These are phyloP conservation scores for Drosophila baimaii DNA, from an alignment of 1,140 invertebrate species.

Conservation along the genomic window DNA sequence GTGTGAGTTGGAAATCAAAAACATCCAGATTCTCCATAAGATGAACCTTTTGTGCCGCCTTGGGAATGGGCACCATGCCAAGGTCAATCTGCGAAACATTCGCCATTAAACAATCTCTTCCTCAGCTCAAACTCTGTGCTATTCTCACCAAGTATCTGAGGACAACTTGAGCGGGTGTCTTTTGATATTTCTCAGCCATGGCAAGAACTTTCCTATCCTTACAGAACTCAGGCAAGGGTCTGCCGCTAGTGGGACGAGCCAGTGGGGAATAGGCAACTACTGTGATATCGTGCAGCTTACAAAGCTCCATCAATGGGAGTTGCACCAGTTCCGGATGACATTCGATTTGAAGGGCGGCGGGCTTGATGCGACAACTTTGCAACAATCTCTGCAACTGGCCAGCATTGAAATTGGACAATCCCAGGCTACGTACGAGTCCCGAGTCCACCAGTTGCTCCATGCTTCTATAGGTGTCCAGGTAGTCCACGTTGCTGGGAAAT, in stretches of 20 bases:
- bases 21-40: slow-evolving; percentile 90
- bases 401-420: slow-evolving; percentile 96
- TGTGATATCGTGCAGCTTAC: slow-evolving; percentile 87
- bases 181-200: slow-evolving; percentile 88
- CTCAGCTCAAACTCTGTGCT: background rate
- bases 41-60: slow-evolving; percentile 89
- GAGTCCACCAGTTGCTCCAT: slow-evolving; percentile 91
- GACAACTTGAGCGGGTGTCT: slow-evolving; percentile 89
- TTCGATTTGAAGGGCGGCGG: slow-evolving; percentile 91
- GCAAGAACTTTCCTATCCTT: slow-evolving; percentile 85
- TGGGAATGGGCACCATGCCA: slow-evolving; percentile 91
- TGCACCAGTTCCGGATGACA: slow-evolving; percentile 94
- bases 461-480: slow-evolving; percentile 94
- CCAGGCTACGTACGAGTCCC: slow-evolving; percentile 91
- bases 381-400: slow-evolving; percentile 90
- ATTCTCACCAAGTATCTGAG: slow-evolving; percentile 86
- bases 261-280: slow-evolving; percentile 92
- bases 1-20: slow-evolving; percentile 90
- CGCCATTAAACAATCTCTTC: background rate
- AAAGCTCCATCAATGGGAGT: slow-evolving; percentile 89
- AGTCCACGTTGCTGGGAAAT: slow-evolving; percentile 87
- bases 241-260: slow-evolving; percentile 86
- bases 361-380: slow-evolving; percentile 88
- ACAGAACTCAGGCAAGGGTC: slow-evolving; percentile 78
- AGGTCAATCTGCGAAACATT: slow-evolving; percentile 87